Percentiles rank a stretch among this genome's conserved stretches.
phyloP scores from a whole-genome alignment of 2,797 vertebrate genomes.

The Urosaurus nigricauda region DNA sequence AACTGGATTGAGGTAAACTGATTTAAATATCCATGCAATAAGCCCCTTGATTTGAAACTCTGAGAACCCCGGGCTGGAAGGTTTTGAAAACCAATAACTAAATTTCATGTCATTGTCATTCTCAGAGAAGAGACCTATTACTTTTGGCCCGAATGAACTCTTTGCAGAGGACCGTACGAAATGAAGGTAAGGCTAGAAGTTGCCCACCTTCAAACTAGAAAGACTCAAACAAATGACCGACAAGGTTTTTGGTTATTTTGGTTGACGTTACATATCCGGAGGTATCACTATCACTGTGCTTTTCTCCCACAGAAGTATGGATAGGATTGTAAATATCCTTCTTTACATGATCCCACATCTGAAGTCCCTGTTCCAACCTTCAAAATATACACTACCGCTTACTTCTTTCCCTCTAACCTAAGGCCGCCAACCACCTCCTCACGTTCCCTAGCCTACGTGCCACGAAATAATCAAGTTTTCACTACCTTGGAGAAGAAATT shows the following conservation, averaged over 20 bases:
- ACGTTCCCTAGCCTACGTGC: background rate
- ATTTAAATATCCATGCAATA: too few relatives aligned
- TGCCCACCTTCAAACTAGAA: background rate
- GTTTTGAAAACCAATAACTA: too few relatives aligned
- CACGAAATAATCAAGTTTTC: background rate
- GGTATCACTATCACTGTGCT: too few relatives aligned
- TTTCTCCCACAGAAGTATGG: background rate
- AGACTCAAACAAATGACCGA: background rate
- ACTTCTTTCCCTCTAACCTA: background rate
- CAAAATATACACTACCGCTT: background rate
- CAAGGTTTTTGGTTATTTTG: too few relatives aligned
- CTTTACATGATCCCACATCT: background rate
- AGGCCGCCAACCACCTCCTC: background rate
- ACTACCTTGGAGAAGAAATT: conserved; percentile 98
- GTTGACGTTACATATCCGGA: background rate
- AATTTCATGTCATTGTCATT: too few relatives aligned
- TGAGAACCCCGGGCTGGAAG: background rate
- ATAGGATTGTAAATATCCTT: background rate
- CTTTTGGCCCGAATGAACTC: background rate
- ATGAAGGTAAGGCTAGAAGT: background rate
- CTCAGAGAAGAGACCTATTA: background rate
- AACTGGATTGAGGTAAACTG: too few relatives aligned
- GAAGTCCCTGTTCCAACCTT: too few relatives aligned
- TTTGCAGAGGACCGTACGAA: background rate
- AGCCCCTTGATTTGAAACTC: background rate